Conservation (phyloP, 2,888 invertebrate species). For the Plemyria rubiginata region DNA sequence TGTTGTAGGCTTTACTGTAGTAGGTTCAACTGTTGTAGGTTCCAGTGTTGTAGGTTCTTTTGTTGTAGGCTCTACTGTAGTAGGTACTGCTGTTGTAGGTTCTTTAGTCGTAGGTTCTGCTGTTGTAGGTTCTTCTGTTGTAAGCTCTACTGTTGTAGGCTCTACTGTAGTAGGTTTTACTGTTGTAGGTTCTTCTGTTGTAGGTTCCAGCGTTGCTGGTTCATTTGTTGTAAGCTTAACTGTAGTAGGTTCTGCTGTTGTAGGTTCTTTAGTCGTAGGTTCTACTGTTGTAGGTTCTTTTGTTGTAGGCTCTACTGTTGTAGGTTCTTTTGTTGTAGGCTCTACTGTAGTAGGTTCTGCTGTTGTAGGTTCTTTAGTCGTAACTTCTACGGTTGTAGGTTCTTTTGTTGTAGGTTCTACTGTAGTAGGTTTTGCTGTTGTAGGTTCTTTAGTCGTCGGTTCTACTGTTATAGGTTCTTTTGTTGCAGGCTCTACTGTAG, state of each 20-base stretch:
- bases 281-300: conserved; percentile 6
- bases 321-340: conserved; percentile 12
- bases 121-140: conserved; percentile 3
- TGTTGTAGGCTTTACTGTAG: conserved; percentile 12
- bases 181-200: background rate
- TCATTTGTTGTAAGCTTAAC: background rate
- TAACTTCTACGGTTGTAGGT: conserved; percentile 1
- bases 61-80: background rate
- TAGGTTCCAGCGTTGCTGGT: background rate
- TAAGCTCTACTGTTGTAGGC: background rate
- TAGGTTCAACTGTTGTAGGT: background rate
- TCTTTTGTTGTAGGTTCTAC: conserved; percentile 9
- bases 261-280: conserved; percentile 2
- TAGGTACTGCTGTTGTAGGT: background rate
- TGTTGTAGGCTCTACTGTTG: conserved; percentile 18
- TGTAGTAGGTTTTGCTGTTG: conserved; percentile 11
- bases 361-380: conserved; percentile 9
- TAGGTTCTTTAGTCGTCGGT: conserved; percentile 19
- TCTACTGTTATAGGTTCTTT: conserved; percentile 15
- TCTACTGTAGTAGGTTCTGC: conserved; percentile 9
- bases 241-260: conserved; percentile 2
- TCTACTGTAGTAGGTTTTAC: background rate
- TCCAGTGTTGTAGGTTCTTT: background rate
- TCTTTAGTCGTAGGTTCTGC: background rate
- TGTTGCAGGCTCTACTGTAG: conserved; percentile 16